Evolutionary conservation across 1,140 invertebrate genomes (phyloP).

Genomic region (Sinella curviseta): DNA sequence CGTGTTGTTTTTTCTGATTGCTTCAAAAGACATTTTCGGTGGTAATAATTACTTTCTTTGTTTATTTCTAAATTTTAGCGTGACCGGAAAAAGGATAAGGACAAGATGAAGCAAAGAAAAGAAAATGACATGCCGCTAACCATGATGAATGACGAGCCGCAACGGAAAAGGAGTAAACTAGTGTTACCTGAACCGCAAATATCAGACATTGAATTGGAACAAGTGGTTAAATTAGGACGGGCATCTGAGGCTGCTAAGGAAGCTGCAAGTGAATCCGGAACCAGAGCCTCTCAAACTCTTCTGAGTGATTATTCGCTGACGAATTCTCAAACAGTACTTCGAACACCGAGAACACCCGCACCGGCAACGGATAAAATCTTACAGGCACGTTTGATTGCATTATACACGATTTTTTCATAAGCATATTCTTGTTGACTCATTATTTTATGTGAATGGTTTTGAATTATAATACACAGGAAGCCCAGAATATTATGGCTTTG

Average conservation of each 20-base stretch:
- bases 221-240: conserved; percentile 95
- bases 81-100: conserved; percentile 84
- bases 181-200: conserved; percentile 96
- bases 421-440: no score
- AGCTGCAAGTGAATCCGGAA: conserved; percentile 79
- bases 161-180: conserved; percentile 91
- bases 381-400: conserved; percentile 55
- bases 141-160: conserved; percentile 87
- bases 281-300: conserved; percentile 79
- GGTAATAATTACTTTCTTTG: conserved; percentile 20
- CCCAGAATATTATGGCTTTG: conserved; percentile 96
- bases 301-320: conserved; percentile 89
- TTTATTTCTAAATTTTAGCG: conserved; percentile 54
- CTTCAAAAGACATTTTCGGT: conserved; percentile 26
- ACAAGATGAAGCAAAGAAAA: conserved; percentile 89
- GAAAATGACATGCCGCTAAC: conserved; percentile 93
- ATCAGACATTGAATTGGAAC: conserved; percentile 82
- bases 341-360: conserved; percentile 87
- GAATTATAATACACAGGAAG: conserved; percentile 66
- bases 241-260: conserved; percentile 92
- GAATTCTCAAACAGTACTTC: conserved; percentile 63
- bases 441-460: not conserved
- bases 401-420: not conserved
- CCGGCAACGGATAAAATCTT: conserved; percentile 68
- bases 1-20: not conserved